phyloP scores from a whole-genome alignment of 1,140 invertebrate genomes.

The Achatina immaculata region DNA sequence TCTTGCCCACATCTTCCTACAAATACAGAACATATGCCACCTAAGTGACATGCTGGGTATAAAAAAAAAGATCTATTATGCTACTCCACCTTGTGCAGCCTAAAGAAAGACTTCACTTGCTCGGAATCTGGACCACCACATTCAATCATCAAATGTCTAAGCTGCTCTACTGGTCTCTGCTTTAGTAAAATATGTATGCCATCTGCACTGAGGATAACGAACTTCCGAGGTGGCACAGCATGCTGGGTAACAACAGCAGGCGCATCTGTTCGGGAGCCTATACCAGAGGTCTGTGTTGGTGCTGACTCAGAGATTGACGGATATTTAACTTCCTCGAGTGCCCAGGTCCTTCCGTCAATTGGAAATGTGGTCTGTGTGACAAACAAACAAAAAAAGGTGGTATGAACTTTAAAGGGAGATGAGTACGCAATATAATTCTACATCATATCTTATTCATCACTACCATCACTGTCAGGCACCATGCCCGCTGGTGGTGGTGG shows the following conservation, averaged over 20 bases:
- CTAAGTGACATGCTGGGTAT: too few species aligned
- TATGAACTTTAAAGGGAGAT: too few species aligned
- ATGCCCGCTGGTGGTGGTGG: too few species aligned
- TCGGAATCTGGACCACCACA: constrained; percentile 85
- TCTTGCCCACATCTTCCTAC: too few species aligned
- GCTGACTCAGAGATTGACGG: constrained; percentile 32
- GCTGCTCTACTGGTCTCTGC: constrained; percentile 87
- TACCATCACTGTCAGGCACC: too few species aligned
- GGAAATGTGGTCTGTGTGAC: constrained; percentile 78
- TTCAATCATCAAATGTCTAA: constrained; percentile 84
- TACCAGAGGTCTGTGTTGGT: constrained; percentile 74
- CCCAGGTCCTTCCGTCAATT: constrained; percentile 88
- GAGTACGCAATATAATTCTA: too few species aligned
- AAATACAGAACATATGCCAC: too few species aligned
- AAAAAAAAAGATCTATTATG: too few species aligned
- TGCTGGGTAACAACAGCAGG: constrained; percentile 83
- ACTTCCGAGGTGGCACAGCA: constrained; percentile 80
- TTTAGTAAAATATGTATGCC: constrained; percentile 87
- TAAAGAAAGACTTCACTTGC: constrained; percentile 77
- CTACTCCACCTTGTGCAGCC: constrained; percentile 27
- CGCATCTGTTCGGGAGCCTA: constrained; percentile 73
- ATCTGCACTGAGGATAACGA: constrained; percentile 87
- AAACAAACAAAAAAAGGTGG: constrained; percentile 14
- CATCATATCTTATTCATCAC: too few species aligned
- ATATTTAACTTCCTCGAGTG: constrained; percentile 78